Evolutionary conservation across 1,140 invertebrate genomes (phyloP).

Genomic region (Hyphantria cunea): DNA sequence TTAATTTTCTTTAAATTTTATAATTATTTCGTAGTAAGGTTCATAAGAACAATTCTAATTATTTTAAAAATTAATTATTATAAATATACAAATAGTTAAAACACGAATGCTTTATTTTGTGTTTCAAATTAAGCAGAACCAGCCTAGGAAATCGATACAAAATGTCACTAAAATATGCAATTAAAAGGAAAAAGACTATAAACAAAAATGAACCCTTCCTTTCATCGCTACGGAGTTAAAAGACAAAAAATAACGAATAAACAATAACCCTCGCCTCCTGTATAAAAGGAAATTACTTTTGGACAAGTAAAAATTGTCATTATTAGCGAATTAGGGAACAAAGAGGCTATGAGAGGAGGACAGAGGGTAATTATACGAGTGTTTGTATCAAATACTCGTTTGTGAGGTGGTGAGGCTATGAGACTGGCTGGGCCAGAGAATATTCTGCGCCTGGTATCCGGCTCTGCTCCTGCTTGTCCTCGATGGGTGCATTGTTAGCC

Average conservation of each 20-base stretch:
- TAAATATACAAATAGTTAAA: too few relatives aligned
- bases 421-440: not conserved
- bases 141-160: not conserved
- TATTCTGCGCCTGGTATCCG: too few relatives aligned
- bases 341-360: constrained; percentile 17
- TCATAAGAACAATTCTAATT: too few relatives aligned
- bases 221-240: not conserved
- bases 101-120: not conserved
- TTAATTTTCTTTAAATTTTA: too few relatives aligned
- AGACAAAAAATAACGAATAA: constrained; percentile 20
- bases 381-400: constrained; percentile 25
- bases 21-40: too few relatives aligned
- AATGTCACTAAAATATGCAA: not conserved
- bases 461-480: too few relatives aligned
- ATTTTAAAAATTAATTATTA: too few relatives aligned
- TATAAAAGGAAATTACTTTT: constrained; percentile 21
- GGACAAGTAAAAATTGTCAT: constrained; percentile 24
- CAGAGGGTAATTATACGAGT: constrained; percentile 13
- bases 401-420: too few relatives aligned
- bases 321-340: constrained; percentile 27
- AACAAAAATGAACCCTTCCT: constrained; percentile 12
- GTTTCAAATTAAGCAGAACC: not conserved
- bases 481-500: not conserved
- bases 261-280: constrained; percentile 1
- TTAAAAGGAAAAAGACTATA: constrained; percentile 5